These are phyloP conservation scores for Boleophthalmus pectinirostris DNA, from an alignment of 2,113 vertebrate genomes.

Conservation along the genomic window DNA sequence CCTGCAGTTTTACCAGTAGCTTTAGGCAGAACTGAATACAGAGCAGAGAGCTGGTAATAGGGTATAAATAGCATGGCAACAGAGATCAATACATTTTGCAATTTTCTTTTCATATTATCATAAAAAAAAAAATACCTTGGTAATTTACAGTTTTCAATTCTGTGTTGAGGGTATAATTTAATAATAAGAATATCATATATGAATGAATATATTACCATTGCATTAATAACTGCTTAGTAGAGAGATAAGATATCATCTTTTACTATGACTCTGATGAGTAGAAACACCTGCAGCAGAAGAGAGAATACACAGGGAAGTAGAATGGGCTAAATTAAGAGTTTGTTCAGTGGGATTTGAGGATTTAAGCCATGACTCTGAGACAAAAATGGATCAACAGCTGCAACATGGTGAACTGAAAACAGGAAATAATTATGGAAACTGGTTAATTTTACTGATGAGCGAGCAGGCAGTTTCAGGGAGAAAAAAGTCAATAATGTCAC, in stretches of 20 bases:
- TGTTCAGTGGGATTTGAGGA: constrained; percentile 56
- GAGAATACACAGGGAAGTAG: constrained; percentile 51
- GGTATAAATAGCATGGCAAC: neutral
- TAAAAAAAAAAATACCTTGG: too few species aligned
- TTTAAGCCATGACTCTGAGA: constrained; percentile 63
- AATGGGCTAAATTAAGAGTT: constrained; percentile 22
- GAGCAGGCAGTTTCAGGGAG: constrained; percentile 32
- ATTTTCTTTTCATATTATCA: neutral
- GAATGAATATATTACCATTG: neutral
- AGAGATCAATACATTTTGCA: neutral
- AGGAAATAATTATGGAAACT: constrained; percentile 68
- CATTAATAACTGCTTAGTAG: neutral
- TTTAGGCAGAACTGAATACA: neutral
- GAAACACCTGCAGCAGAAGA: constrained; percentile 61
- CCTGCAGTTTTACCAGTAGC: neutral
- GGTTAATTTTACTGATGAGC: constrained; percentile 47
- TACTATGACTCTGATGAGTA: neutral
- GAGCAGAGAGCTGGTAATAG: neutral
- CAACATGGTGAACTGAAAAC: constrained; percentile 77
- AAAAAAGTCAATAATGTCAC: neutral
- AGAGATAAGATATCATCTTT: neutral
- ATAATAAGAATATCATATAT: neutral
- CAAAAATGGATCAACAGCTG: constrained; percentile 78
- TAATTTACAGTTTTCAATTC: too few species aligned
- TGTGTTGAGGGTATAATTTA: neutral